Base-by-base conservation (phyloP, 2,797 vertebrate species). In the Adelosebastes latens region DNA sequence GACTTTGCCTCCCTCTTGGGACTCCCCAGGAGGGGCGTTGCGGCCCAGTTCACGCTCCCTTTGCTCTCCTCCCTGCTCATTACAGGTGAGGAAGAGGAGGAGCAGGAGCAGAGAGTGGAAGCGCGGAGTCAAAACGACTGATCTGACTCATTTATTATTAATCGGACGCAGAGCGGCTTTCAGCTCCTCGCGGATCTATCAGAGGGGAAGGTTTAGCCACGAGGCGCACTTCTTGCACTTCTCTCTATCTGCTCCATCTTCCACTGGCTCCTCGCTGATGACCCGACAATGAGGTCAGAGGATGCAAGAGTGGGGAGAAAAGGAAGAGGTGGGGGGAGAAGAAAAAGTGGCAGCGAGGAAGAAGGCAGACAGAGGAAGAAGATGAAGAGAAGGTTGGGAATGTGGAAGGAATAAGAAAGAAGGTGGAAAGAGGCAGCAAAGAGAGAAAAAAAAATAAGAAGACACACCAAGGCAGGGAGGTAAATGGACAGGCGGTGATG, bases 71-170 rank as follows among this genome's bases (percentile, higher is more conserved):
- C 75, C 81, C 53, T 18, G 2, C 86, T 90, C 74, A 79, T 90
- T 80, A 86, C 65, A 90, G 81, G 89, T 86, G 87, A 90, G 73
- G 77, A 80, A 53, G 71, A 84, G 65, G 73, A 72, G 70, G 77
- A 74, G 65, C 63, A 78, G 76, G 34, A 72, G 65, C 27, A 46
- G 77, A 55, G 59, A 69, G 64, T 5, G 58, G 68, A 87, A 42
- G 72, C 46, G 67, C 6, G 0, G 20, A 87, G 80, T 82, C 70
- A 71, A 88, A 84, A 9, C 12, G 7, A 84, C 80, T 86, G 86
- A 88, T 91, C 71, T 8, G 31, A 4, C n/a, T 90, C 80, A 80
- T 93, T 74, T 49, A 92, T 91, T 92, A 93, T 93, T 89, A 87
- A 92, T 83, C 31, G 3, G 74, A 62, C 65, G 36, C 74, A 69